Evolutionary conservation across 2,888 invertebrate species (phyloP).

Genomic region (Phengaris alcon): DNA sequence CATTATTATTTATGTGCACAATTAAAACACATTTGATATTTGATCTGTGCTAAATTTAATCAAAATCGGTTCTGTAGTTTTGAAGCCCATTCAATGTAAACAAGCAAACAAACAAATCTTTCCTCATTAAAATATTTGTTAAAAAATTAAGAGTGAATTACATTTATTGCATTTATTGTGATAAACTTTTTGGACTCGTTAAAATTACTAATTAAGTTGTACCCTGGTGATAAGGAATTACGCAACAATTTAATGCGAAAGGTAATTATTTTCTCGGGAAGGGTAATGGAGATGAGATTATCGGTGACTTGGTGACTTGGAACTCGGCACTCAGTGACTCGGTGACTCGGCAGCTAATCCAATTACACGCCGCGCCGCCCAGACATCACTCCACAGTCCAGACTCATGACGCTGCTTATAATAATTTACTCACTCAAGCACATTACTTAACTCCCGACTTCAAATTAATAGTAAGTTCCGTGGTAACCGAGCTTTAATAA

Average conservation of each 20-base stretch:
- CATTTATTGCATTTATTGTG: not conserved
- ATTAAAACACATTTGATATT: too few species aligned
- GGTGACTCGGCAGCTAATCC: not conserved
- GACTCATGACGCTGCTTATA: not conserved
- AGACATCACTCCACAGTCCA: not conserved
- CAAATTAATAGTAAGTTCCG: too few species aligned
- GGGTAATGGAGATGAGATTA: not conserved
- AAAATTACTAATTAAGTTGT: not conserved
- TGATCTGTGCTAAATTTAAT: too few species aligned
- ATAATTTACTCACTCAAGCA: not conserved
- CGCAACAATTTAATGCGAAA: not conserved
- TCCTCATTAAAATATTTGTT: too few species aligned
- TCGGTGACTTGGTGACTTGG: not conserved
- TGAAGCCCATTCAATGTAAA: too few species aligned
- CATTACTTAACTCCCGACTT: too few species aligned
- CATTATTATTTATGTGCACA: too few species aligned
- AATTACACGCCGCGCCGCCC: not conserved
- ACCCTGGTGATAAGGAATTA: not conserved
- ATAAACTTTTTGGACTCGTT: too few species aligned
- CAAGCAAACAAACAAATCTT: too few species aligned
- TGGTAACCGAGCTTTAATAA: too few species aligned
- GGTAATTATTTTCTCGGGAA: not conserved
- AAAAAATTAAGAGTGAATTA: too few species aligned
- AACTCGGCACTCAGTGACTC: not conserved
- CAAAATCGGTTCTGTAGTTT: too few species aligned